A percentile compares a stretch with the other conserved stretches of the same genome.
phyloP scores from a whole-genome alignment of 2,888 invertebrate genomes.

The Tolmerus cingulatus region DNA sequence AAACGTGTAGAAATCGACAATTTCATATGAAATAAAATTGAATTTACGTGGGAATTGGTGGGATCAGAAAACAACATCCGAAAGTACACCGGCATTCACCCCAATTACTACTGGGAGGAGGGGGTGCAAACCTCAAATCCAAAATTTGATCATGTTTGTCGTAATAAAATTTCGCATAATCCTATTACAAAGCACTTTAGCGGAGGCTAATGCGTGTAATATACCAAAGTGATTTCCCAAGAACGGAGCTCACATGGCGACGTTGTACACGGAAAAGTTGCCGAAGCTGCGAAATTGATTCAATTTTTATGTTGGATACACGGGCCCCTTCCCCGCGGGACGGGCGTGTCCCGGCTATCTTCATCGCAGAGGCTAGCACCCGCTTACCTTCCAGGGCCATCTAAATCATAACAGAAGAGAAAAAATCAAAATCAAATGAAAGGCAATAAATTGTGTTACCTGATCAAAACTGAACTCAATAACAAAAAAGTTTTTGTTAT shows the following conservation, averaged over 20 bases:
- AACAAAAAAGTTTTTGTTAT: constrained; percentile 34
- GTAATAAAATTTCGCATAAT: constrained; percentile 22
- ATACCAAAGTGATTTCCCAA: background rate
- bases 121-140: background rate
- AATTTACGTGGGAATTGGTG: background rate
- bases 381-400: background rate
- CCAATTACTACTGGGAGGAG: background rate
- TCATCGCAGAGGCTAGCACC: background rate
- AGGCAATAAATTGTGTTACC: constrained; percentile 45
- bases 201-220: constrained; percentile 14
- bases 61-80: background rate
- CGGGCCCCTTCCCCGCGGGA: background rate
- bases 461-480: constrained; percentile 45
- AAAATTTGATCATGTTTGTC: constrained; percentile 15
- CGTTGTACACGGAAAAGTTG: background rate
- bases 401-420: constrained; percentile 28
- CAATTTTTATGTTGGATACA: constrained; percentile 30
- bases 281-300: constrained; percentile 38
- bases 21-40: background rate
- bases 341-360: background rate
- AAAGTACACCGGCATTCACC: background rate
- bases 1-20: background rate
- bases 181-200: constrained; percentile 1
- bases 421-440: constrained; percentile 42
- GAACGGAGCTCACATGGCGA: background rate